Conservation (phyloP, 2,888 invertebrate genomes). For the Escarpia spicata region DNA sequence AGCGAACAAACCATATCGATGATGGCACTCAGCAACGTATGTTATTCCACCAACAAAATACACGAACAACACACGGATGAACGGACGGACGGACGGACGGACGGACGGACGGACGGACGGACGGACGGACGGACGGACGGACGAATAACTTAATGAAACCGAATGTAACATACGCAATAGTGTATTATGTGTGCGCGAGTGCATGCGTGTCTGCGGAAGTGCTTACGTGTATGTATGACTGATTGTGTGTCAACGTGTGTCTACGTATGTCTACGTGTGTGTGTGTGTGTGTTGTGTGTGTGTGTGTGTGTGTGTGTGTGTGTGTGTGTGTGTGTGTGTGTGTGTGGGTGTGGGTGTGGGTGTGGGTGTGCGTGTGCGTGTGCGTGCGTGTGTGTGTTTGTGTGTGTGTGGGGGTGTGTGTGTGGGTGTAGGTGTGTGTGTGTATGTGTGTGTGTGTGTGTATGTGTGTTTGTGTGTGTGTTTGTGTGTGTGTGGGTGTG, state of each 20-base stretch:
- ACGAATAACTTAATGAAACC: no score
- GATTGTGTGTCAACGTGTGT: background rate
- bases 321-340: background rate
- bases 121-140: no score
- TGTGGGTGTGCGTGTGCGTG: no score
- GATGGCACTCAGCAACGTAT: background rate
- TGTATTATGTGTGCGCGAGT: background rate
- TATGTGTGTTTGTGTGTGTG: no score
- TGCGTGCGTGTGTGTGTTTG: no score
- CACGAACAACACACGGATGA: no score
- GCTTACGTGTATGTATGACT: no score
- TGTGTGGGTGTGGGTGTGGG: background rate
- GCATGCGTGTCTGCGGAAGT: background rate
- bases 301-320: background rate
- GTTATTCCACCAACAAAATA: background rate
- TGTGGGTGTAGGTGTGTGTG: background rate
- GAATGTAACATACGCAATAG: background rate
- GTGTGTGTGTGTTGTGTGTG: background rate
- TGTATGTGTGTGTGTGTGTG: no score
- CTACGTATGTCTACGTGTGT: background rate
- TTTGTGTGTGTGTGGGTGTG: no score
- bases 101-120: no score
- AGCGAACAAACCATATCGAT: background rate
- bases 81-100: no score
- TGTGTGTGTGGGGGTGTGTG: background rate